phyloP scores from a whole-genome alignment of 2,797 vertebrate genomes.

The Nasua narica region DNA sequence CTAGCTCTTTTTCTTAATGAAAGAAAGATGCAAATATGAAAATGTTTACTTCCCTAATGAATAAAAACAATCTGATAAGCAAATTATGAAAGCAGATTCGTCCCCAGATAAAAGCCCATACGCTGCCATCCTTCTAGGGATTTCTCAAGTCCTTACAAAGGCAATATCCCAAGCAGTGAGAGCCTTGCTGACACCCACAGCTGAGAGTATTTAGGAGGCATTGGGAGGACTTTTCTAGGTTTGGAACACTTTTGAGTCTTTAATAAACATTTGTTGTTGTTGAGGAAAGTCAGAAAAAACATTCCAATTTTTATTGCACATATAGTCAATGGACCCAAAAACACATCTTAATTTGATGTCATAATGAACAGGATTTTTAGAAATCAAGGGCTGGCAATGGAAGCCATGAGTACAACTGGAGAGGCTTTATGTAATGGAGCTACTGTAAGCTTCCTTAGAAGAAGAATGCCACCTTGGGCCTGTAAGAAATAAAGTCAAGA shows the following conservation, averaged over 20 bases:
- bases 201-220: conserved; percentile 57
- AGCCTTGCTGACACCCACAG: conserved; percentile 1
- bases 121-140: conserved; percentile 50
- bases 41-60: conserved; percentile 13
- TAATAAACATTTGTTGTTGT: conserved; percentile 58
- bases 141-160: conserved; percentile 39
- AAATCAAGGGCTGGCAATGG: conserved; percentile 46
- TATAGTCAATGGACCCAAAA: conserved; percentile 41
- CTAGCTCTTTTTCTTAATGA: background rate
- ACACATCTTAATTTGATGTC: conserved; percentile 63
- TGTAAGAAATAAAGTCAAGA: background rate
- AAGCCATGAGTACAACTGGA: conserved; percentile 17
- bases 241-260: conserved; percentile 34
- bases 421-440: conserved; percentile 34
- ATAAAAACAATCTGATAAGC: conserved; percentile 25
- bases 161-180: background rate
- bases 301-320: conserved; percentile 59
- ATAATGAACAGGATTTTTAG: conserved; percentile 62
- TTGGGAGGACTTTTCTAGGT: background rate
- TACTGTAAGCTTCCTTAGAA: conserved; percentile 45
- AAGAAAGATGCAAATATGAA: conserved; percentile 12
- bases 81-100: background rate
- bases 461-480: background rate
- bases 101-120: background rate
- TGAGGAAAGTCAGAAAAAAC: conserved; percentile 50